Evolutionary conservation across 2,113 vertebrate genomes (phyloP).

Genomic region (Chionodraco myersi): DNA sequence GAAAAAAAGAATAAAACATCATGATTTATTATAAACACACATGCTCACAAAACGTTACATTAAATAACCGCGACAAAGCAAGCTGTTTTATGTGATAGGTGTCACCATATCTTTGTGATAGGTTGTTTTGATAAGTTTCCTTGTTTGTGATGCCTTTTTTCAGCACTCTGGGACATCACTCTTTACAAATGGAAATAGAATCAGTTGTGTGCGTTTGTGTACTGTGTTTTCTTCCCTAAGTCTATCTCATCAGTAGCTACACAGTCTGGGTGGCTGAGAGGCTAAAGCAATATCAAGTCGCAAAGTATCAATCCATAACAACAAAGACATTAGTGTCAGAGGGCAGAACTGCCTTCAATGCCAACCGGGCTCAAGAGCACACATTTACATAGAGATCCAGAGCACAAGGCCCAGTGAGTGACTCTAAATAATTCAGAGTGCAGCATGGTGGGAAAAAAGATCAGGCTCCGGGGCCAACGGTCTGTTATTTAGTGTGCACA

Average conservation of each 20-base stretch:
- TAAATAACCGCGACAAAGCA: not conserved
- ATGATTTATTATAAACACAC: not conserved
- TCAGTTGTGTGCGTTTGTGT: not conserved
- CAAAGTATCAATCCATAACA: slow-evolving; percentile 56
- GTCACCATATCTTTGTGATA: not conserved
- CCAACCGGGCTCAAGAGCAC: slow-evolving; percentile 45
- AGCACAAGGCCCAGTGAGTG: slow-evolving; percentile 58
- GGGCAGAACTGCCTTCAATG: slow-evolving; percentile 45
- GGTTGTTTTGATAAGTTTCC: not conserved
- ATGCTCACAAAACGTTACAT: not conserved
- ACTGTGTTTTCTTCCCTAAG: slow-evolving; percentile 2
- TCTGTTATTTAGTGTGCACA: slow-evolving; percentile 46
- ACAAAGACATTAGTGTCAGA: slow-evolving; percentile 59
- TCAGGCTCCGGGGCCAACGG: slow-evolving; percentile 34
- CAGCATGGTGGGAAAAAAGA: slow-evolving; percentile 40
- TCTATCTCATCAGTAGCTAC: slow-evolving; percentile 5
- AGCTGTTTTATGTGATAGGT: not conserved
- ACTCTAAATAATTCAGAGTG: slow-evolving; percentile 76
- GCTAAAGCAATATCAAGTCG: slow-evolving; percentile 41
- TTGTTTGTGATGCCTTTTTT: not conserved
- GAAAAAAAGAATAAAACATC: slow-evolving; percentile 14
- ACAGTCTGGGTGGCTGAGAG: slow-evolving; percentile 21
- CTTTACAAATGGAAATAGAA: not conserved
- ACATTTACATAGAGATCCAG: slow-evolving; percentile 60
- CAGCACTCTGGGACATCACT: not conserved